Percentiles rank a stretch among this genome's conserved stretches.
Conservation (phyloP, 2,888 invertebrate genomes). For the Helleia helle region DNA sequence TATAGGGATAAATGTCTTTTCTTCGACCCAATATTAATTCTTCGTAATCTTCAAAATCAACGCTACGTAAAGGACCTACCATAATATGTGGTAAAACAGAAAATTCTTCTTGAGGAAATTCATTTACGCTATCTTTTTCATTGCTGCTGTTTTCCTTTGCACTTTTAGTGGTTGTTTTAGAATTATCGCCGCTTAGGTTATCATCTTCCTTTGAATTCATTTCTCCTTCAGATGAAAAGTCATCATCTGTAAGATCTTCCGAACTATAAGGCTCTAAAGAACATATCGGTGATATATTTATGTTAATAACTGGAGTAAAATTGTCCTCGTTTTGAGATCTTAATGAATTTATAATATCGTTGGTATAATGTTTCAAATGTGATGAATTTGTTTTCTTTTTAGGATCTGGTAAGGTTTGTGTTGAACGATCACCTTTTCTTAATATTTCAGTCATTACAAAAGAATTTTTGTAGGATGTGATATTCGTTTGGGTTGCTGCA, state of each 20-base stretch:
- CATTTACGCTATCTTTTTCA: constrained; percentile 19
- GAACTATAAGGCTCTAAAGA: constrained; percentile 35
- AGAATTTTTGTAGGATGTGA: constrained; percentile 40
- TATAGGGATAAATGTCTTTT: constrained; percentile 59
- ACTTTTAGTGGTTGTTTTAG: constrained; percentile 29
- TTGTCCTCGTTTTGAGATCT: constrained; percentile 34
- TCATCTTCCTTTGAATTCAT: not conserved
- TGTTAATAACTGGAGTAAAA: constrained; percentile 67
- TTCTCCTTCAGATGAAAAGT: not conserved
- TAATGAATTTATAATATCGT: constrained; percentile 25
- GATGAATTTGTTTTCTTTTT: constrained; percentile 42
- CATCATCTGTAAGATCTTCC: not conserved
- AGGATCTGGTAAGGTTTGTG: constrained; percentile 51
- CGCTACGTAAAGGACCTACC: constrained; percentile 26
- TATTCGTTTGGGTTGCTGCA: constrained; percentile 43
- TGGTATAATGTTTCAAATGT: constrained; percentile 30
- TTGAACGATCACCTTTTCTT: constrained; percentile 34
- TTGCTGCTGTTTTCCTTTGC: constrained; percentile 22
- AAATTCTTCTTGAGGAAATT: constrained; percentile 32
- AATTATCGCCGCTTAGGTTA: constrained; percentile 54
- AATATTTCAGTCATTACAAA: constrained; percentile 51
- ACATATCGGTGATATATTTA: constrained; percentile 74
- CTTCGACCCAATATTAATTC: constrained; percentile 58
- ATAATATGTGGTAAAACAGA: constrained; percentile 42
- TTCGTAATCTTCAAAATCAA: constrained; percentile 37